These are phyloP conservation scores for Hydropsyche tenuis DNA, from an alignment of 1,140 invertebrate genomes.

Conservation along the genomic window DNA sequence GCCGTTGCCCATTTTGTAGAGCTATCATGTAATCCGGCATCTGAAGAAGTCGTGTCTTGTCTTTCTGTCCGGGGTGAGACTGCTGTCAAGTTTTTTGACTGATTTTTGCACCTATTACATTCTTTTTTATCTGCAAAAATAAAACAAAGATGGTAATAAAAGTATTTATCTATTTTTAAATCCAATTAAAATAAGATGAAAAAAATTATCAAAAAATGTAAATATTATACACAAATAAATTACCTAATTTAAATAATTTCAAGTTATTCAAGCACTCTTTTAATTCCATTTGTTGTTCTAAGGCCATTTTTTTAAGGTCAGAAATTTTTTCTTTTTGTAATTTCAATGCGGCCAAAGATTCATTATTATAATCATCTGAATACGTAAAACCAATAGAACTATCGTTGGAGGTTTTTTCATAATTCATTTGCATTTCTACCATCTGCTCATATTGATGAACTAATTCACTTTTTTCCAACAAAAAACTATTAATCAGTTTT, in stretches of 20 bases:
- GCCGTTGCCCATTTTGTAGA: conserved; percentile 54
- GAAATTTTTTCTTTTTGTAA: conserved; percentile 69
- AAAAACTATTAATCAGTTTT: conserved; percentile 72
- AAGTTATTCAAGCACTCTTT: conserved; percentile 58
- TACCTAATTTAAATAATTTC: conserved; percentile 55
- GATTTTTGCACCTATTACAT: conserved; percentile 54
- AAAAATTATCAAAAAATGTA: not conserved
- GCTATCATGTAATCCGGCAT: conserved; percentile 42
- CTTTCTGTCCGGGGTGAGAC: conserved; percentile 3
- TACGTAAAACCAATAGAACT: conserved; percentile 72
- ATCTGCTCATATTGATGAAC: conserved; percentile 72
- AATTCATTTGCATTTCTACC: conserved; percentile 65
- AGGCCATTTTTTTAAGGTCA: conserved; percentile 67
- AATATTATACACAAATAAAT: not conserved
- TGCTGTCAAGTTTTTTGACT: conserved; percentile 19
- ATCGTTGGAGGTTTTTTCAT: conserved; percentile 61
- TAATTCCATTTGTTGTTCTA: conserved; percentile 70
- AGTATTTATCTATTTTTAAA: not conserved
- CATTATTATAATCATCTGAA: conserved; percentile 67
- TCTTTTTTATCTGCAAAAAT: conserved; percentile 57
- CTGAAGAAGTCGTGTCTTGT: conserved; percentile 37
- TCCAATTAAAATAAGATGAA: not conserved
- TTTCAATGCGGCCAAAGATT: conserved; percentile 69
- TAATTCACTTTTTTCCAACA: conserved; percentile 70
- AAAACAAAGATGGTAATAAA: conserved; percentile 37